phyloP scores from a whole-genome alignment of 2,888 invertebrate species.

The Andricus quercusramuli region DNA sequence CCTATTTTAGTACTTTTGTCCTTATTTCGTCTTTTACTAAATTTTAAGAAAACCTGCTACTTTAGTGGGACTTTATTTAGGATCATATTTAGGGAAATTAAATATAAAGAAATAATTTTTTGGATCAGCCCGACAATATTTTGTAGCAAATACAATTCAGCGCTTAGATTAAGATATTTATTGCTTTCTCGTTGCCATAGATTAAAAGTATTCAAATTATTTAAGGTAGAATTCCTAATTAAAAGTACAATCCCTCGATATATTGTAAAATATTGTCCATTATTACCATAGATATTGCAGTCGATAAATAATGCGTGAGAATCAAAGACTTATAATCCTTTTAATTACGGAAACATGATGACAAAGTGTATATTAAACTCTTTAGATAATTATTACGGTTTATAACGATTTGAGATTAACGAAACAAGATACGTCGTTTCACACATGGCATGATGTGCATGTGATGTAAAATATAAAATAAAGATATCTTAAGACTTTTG shows the following conservation, averaged over 20 bases:
- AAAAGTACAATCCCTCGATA: background rate
- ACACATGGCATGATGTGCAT: background rate
- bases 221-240: background rate
- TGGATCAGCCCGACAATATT: background rate
- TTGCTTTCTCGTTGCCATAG: background rate
- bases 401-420: background rate
- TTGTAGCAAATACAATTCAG: conserved; percentile 5
- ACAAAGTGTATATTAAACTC: background rate
- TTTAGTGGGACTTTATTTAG: too few relatives aligned
- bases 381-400: background rate
- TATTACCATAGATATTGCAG: background rate
- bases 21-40: too few relatives aligned
- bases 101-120: background rate
- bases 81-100: background rate
- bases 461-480: conserved; percentile 22
- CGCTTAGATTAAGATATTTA: conserved; percentile 23
- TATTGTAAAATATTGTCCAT: background rate
- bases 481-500: background rate
- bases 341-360: background rate
- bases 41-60: too few relatives aligned
- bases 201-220: background rate
- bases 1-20: too few relatives aligned
- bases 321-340: conserved; percentile 18
- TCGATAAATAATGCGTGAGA: background rate
- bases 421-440: background rate